Evolutionary conservation across 2,888 invertebrate species (phyloP).

Genomic region (Aporophyla nigra): DNA sequence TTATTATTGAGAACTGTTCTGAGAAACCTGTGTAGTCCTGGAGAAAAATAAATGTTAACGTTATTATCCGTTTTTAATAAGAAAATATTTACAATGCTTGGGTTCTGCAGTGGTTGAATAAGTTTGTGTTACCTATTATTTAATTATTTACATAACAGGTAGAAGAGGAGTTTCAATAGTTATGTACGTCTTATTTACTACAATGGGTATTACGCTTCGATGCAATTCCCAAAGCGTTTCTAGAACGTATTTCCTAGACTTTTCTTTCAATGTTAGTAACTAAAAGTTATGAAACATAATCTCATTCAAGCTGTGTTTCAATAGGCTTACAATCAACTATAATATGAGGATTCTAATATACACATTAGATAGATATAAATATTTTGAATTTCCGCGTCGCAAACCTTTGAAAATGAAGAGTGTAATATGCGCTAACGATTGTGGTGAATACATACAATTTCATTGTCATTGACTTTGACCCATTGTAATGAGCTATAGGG

Average conservation of each 20-base stretch:
- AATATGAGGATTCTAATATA: neutral
- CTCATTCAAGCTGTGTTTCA: conserved; percentile 15
- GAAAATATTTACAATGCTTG: conserved; percentile 2
- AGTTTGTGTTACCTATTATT: neutral
- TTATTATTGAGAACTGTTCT: conserved; percentile 12
- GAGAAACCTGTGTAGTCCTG: neutral
- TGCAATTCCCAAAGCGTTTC: neutral
- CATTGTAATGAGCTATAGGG: conserved; percentile 45
- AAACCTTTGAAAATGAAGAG: conserved; percentile 5
- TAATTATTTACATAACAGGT: neutral
- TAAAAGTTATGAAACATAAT: neutral
- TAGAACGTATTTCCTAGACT: neutral
- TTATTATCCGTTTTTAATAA: neutral
- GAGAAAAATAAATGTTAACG: neutral
- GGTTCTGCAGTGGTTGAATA: neutral
- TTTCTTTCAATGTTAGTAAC: neutral
- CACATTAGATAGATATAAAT: neutral
- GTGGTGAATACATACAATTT: conserved; percentile 54
- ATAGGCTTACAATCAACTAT: neutral
- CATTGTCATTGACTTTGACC: conserved; percentile 55
- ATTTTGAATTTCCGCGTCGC: conserved; percentile 7
- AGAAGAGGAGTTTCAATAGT: neutral
- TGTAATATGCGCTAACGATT: conserved; percentile 29
- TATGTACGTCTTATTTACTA: neutral
- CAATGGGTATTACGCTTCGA: neutral